Base-by-base conservation (phyloP, 1,140 invertebrate genomes). In the Mizuhopecten yessoensis region DNA sequence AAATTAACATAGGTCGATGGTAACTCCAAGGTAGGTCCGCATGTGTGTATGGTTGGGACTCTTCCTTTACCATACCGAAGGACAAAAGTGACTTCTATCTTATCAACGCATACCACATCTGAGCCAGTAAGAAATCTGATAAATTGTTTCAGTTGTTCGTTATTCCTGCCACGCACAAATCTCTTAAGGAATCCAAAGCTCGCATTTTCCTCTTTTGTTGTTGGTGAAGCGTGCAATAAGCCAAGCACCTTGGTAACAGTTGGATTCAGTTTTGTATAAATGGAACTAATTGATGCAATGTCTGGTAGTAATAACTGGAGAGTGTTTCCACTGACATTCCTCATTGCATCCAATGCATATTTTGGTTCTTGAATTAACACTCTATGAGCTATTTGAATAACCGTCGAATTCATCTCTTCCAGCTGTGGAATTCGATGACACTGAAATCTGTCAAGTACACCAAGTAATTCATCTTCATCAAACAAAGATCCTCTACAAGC, bases 1-100 rank as follows among this genome's bases (percentile, higher is more conserved):
- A 87, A 87, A 87, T 39, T 87, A 20, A 34, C 17, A 34, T 87
- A 87, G 9, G 87, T 36, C 5, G 87, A 87, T 39, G 87, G 87
- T n/a, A 87, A 39, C 87, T 87, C 87, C 7, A 87, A 34, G 34
- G 87, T 36, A 87, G 87, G 87, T 34, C 87, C 87, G 36, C 87
- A 87, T 87, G 87, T 87, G 33, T 87, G 87, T 34, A 87, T 87
- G n/a, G 87, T 87, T 3, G 87, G 87, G 5, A 87, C 36, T 17
- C 87, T 34, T 87, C 34, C 34, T 36, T 39, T 34, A 36, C 87
- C 87, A 87, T 87, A 39, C 0, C 87, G 87, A 87, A 87, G 34
- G 3, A 36, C 87, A 87, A 87, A 87, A 1, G 34, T 87, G 34
- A 87, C 34, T 3, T 34, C 33, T 34, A 87, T 87, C 33, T 87